Evolutionary conservation across 2,797 vertebrate genomes (phyloP).

Genomic region (Danio jaintianensis): DNA sequence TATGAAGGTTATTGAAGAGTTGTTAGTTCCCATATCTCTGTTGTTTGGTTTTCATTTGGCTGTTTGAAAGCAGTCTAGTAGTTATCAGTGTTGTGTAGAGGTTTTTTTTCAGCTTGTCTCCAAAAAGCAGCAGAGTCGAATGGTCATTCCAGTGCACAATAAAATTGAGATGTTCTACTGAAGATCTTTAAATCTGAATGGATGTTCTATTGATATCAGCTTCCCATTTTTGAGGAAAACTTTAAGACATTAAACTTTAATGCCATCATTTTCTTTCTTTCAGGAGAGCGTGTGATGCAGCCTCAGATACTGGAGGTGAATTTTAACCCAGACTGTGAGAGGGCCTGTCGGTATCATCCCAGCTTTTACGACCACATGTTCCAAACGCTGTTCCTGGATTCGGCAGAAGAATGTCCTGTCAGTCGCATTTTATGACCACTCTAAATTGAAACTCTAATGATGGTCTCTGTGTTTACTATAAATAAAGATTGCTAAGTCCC

Average conservation of each 20-base stretch:
- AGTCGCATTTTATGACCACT: constrained; percentile 76
- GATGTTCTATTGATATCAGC: too few species aligned
- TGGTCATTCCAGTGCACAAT: too few species aligned
- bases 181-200: too few species aligned
- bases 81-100: too few species aligned
- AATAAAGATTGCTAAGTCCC: constrained; percentile 21
- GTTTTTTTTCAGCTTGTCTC: too few species aligned
- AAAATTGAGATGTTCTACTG: too few species aligned
- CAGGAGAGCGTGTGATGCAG: constrained; percentile 86
- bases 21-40: too few species aligned
- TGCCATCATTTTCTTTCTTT: background rate
- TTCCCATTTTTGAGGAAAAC: too few species aligned
- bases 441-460: background rate
- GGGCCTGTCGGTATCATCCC: constrained; percentile 92
- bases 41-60: too few species aligned
- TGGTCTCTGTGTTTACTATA: background rate
- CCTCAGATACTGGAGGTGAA: constrained; percentile 95
- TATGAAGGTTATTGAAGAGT: too few species aligned
- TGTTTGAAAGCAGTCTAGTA: too few species aligned
- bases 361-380: constrained; percentile 93
- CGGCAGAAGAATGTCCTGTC: constrained; percentile 79
- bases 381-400: constrained; percentile 89
- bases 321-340: constrained; percentile 91
- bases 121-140: too few species aligned
- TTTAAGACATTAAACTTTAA: background rate